phyloP scores from a whole-genome alignment of 2,113 vertebrate species.

The Leucosticte australis region DNA sequence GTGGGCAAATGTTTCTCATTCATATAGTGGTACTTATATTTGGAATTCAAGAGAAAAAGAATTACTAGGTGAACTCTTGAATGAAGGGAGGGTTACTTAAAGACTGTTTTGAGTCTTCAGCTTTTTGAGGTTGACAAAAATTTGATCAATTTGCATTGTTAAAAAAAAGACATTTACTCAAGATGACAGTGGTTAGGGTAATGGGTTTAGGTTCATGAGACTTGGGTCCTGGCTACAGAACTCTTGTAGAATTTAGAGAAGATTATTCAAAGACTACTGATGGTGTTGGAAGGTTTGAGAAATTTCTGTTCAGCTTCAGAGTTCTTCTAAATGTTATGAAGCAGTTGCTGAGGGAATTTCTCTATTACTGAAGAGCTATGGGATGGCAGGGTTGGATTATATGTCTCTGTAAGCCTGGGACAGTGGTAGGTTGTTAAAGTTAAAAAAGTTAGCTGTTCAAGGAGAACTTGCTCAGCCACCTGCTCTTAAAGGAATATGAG shows the following conservation, averaged over 20 bases:
- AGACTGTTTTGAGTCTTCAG: neutral
- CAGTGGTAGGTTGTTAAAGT: neutral
- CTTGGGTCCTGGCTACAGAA: neutral
- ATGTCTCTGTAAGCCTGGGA: neutral
- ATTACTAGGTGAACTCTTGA: neutral
- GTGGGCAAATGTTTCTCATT: neutral
- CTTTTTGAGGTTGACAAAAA: neutral
- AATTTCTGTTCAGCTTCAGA: neutral
- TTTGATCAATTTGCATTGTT: neutral
- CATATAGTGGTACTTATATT: neutral
- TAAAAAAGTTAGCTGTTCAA: neutral
- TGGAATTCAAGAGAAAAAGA: neutral
- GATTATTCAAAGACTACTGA: neutral
- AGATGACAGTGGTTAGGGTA: neutral
- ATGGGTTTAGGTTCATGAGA: neutral
- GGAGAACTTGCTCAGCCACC: neutral
- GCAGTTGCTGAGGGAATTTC: neutral
- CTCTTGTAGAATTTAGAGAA: neutral
- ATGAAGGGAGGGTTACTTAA: neutral
- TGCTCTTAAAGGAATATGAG: neutral
- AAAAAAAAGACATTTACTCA: neutral
- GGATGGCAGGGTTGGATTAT: neutral
- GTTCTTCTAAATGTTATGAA: neutral
- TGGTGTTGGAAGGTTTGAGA: neutral
- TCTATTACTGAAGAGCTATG: rapidly evolving